phyloP scores from a whole-genome alignment of 1,140 invertebrate species.

The Leptonema lineaticorne region DNA sequence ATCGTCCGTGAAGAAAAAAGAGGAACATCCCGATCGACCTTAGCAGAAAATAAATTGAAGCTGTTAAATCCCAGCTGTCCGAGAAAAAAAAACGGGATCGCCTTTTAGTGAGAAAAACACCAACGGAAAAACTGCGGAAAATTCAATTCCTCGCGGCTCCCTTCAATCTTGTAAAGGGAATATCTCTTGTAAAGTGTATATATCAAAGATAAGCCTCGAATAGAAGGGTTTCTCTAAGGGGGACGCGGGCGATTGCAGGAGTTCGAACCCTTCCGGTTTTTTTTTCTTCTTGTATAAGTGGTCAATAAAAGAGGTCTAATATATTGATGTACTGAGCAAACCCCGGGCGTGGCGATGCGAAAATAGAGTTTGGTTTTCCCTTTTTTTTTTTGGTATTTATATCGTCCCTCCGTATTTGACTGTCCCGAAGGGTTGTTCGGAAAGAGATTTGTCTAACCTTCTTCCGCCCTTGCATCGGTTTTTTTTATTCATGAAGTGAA shows the following conservation, averaged over 20 bases:
- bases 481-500: slow-evolving; percentile 32
- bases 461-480: not conserved
- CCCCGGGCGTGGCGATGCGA: slow-evolving; percentile 25
- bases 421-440: slow-evolving; percentile 27
- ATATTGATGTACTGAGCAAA: slow-evolving; percentile 38
- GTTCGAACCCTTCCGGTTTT: slow-evolving; percentile 34
- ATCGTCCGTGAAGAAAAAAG: slow-evolving; percentile 28
- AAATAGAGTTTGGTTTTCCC: slow-evolving; percentile 33
- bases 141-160: slow-evolving; percentile 25
- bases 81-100: slow-evolving; percentile 29
- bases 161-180: slow-evolving; percentile 21
- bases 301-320: slow-evolving; percentile 40
- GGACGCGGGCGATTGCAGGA: no score
- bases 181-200: slow-evolving; percentile 19
- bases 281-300: slow-evolving; percentile 34
- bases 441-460: slow-evolving; percentile 35
- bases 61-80: slow-evolving; percentile 38
- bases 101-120: not conserved
- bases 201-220: slow-evolving; percentile 16
- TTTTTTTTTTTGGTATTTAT: slow-evolving; percentile 19
- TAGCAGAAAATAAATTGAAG: slow-evolving; percentile 39
- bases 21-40: slow-evolving; percentile 18
- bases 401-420: slow-evolving; percentile 18
- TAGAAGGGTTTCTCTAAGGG: slow-evolving; percentile 15
- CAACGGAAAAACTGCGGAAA: slow-evolving; percentile 28